Conservation (phyloP, 2,113 vertebrate species). For the Bujurquina vittata region DNA sequence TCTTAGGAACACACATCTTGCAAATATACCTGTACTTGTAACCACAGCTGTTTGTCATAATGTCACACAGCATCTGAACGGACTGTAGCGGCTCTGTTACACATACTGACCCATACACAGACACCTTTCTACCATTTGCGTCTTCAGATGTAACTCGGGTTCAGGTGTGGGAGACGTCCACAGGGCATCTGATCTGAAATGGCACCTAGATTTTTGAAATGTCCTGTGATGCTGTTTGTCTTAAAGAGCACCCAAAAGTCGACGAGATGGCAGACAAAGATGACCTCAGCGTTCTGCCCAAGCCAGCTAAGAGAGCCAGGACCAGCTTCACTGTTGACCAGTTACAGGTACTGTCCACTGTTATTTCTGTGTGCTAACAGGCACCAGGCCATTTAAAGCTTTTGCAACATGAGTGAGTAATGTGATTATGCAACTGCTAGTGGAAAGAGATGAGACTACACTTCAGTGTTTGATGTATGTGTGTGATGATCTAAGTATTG, state of each 20-base stretch:
- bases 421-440: rapidly evolving
- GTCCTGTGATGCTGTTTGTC: neutral
- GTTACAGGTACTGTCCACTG: conserved; percentile 86
- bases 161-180: neutral
- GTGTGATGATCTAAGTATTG: too few species aligned
- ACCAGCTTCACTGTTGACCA: conserved; percentile 98
- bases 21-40: neutral
- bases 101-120: neutral
- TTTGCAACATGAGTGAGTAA: neutral
- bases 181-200: neutral
- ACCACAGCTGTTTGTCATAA: neutral
- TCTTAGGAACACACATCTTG: neutral
- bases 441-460: neutral
- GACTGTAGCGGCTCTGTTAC: neutral
- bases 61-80: neutral
- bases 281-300: conserved; percentile 80
- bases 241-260: conserved; percentile 85
- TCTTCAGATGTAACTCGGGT: neutral
- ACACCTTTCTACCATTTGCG: neutral
- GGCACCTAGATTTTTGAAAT: rapidly evolving
- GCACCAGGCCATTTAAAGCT: neutral
- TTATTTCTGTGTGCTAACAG: neutral
- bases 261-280: conserved; percentile 89
- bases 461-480: too few species aligned
- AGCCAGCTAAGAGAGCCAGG: conserved; percentile 95